phyloP scores from a whole-genome alignment of 2,113 vertebrate species.

The Nannospalax galili region DNA sequence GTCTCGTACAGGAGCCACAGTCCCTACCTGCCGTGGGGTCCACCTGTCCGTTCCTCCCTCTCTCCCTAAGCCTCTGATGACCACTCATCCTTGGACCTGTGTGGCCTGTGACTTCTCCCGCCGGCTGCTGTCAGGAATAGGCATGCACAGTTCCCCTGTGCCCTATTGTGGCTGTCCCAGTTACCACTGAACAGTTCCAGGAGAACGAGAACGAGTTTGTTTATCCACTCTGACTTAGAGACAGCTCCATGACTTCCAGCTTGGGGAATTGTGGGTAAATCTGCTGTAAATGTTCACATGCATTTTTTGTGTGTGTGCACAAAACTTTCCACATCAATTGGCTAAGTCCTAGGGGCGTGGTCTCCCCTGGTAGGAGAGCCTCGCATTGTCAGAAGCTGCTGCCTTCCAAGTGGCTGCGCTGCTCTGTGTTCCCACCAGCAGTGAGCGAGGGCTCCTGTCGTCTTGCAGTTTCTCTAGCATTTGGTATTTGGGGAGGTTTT shows the following conservation, averaged over 20 bases:
- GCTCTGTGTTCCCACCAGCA: accelerated
- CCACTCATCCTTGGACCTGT: accelerated
- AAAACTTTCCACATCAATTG: accelerated
- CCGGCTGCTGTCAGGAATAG: accelerated
- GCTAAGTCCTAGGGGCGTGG: accelerated
- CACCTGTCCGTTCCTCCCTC: accelerated
- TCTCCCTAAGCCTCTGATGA: accelerated
- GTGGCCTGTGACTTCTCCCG: accelerated
- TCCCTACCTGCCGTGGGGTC: accelerated
- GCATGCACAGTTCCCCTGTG: accelerated
- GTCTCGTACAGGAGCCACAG: accelerated
- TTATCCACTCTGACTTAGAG: accelerated
- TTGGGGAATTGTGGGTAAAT: not conserved
- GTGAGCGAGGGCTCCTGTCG: accelerated
- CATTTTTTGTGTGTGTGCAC: not conserved
- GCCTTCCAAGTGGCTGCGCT: not conserved
- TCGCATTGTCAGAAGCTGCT: not conserved
- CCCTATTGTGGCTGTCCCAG: accelerated
- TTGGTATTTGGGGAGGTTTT: not conserved
- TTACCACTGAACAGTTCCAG: accelerated
- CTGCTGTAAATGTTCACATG: accelerated
- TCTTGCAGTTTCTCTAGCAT: not conserved
- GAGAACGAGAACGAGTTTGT: accelerated
- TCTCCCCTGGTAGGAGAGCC: accelerated
- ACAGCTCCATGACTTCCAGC: accelerated